Evolutionary conservation across 2,888 invertebrate genomes (phyloP), one percentile per base, ranked within the genome.

Genomic region (Ectemnius lituratus): DNA sequence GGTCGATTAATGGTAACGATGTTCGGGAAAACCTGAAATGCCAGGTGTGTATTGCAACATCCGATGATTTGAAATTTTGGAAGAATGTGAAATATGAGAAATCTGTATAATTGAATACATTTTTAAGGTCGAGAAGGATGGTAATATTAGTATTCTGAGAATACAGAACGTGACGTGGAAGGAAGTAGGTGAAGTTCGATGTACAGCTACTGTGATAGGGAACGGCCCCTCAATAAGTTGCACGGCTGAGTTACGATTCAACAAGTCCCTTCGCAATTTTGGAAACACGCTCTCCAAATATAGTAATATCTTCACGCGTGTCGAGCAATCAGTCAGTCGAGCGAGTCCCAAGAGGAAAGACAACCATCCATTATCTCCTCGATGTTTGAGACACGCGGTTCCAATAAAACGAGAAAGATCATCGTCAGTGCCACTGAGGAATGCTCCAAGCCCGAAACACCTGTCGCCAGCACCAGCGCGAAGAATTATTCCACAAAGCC

Each of bases 131-230:
- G 92, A 92, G 84, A 91, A 91, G 83, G 90, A 91, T 79, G 91
- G 88, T 84, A 92, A 93, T 86, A 91, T 92, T 82, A 92, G 92
- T 86, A 92, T 94, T 83, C 91, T 95, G 79, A 93, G 93, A 88
- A 92, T 95, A 85, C 89, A 91, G 73, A 92, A 92, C 82, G 92
- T 93, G 77, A 92, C 92, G 82, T 91, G 92, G 74, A 88, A 91
- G 11, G 93, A 94, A 37, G 91, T 91, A 67, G 92, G 92, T 0
- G 92, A 92, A 80, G 87, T 92, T 74, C 91, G 92, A 47, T 90
- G 92, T 74, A 90, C 89, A 59, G 89, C 85, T 4, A 81, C 81
- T 13, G 79, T 85, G 18, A 77, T 85, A 18, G 85, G 86, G 23
- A 84, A 80, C 23, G 87, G 86, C 18, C 87, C 86, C 3, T 84